Conservation (phyloP, 2,888 invertebrate genomes). For the Metalampra italica region DNA sequence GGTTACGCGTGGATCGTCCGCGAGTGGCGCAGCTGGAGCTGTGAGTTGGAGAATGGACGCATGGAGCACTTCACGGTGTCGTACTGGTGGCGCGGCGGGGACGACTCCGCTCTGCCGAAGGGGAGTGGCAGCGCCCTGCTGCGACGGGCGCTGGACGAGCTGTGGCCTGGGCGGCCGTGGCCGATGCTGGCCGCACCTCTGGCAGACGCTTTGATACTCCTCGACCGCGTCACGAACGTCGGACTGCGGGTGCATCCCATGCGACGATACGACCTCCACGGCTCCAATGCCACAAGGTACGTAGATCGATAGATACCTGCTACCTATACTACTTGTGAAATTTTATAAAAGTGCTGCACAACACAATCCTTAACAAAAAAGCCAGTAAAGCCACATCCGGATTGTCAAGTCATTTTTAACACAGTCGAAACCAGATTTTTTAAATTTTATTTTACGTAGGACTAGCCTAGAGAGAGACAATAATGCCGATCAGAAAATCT, state of each 20-base stretch:
- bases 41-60: not conserved
- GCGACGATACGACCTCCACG: slow-evolving; percentile 13
- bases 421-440: no score
- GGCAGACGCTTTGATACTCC: slow-evolving; percentile 24
- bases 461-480: no score
- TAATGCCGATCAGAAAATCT: no score
- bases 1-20: slow-evolving; percentile 43
- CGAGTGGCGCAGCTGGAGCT: slow-evolving; percentile 29
- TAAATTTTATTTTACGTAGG: no score
- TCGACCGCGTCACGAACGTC: slow-evolving; percentile 8
- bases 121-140: not conserved
- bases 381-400: no score
- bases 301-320: not conserved
- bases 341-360: no score
- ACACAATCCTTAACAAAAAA: no score
- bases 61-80: slow-evolving; percentile 26
- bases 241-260: slow-evolving; percentile 11
- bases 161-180: slow-evolving; percentile 14
- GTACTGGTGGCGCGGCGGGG: slow-evolving; percentile 19
- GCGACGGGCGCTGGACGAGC: not conserved
- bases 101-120: slow-evolving; percentile 2
- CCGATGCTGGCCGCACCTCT: slow-evolving; percentile 21
- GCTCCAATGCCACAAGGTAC: slow-evolving; percentile 9
- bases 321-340: no score
- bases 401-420: no score